Base-by-base conservation (phyloP, 2,113 vertebrate genomes). In the Takifugu bimaculatus region DNA sequence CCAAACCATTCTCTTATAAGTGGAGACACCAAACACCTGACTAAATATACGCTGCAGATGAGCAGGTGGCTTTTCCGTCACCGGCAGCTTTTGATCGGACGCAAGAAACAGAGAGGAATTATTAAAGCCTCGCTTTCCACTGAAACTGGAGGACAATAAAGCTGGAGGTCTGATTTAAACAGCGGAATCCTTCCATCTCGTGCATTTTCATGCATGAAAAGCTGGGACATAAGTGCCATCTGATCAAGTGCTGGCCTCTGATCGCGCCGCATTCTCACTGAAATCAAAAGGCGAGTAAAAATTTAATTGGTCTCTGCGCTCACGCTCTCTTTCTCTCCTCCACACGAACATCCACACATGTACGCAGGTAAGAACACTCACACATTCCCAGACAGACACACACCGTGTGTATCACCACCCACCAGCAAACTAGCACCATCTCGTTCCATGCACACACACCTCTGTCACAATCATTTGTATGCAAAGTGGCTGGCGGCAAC, bases 401-500 rank as follows among this genome's bases (percentile, higher is more conserved):
- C 63, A 60, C 74, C 50, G 75, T 74, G 60, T 77, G 62, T 74
- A 49, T 65, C 54, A 64, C 81, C 79, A 79, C 80, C 80, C 78
- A 83, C 78, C 51, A 72, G 57, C 77, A 79, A 82, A 85, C 82
- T 82, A 81, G 79, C 79, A 80, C 48, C 75, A 50, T 70, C 74
- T 80, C 61, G 60, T 74, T 64, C 76, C 73, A 78, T 69, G 65
- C 74, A 81, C 67, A 75, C 68, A 68, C 68, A 75, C 70, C 77
- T 79, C 58, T 81, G 72, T 82, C 67, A 63, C 67, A 73, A 64
- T 83, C 63, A 77, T 84, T 84, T 88, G 78, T 80, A 87, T 87
- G 85, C 87, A 85, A 83, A 81, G 74, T 72, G 63, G 68, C 72
- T 69, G 65, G 61, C 73, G 76, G 72, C 32, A 14, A 75, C 42